These are phyloP conservation scores for Pseudococcus longispinus DNA, from an alignment of 2,888 invertebrate genomes.

Conservation along the genomic window DNA sequence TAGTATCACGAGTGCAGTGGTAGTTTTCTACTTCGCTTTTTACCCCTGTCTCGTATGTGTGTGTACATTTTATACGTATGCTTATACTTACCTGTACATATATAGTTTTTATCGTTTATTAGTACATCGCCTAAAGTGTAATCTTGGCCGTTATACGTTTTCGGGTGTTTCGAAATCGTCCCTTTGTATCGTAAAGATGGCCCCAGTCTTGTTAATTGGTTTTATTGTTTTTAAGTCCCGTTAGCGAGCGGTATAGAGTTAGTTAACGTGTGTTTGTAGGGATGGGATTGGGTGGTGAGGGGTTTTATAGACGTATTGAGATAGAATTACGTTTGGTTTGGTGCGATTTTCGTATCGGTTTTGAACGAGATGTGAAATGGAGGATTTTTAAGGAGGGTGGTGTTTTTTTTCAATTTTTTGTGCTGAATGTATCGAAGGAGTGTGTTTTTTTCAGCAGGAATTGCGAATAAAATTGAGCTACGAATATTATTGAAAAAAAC, in stretches of 20 bases:
- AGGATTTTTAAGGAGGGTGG: too few species aligned
- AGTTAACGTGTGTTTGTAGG: not conserved
- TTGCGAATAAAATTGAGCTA: too few species aligned
- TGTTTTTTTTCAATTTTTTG: too few species aligned
- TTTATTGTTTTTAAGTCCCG: conserved; percentile 9
- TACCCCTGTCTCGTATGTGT: not conserved
- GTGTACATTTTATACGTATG: not conserved
- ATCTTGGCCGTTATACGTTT: not conserved
- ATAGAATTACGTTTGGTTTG: too few species aligned
- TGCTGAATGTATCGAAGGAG: too few species aligned
- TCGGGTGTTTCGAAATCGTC: not conserved
- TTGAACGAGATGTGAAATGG: too few species aligned
- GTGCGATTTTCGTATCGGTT: too few species aligned
- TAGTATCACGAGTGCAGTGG: not conserved
- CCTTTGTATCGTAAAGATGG: not conserved
- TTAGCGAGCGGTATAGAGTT: not conserved
- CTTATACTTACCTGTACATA: not conserved
- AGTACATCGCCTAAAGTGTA: not conserved
- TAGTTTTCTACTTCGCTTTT: not conserved
- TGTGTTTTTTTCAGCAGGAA: too few species aligned
- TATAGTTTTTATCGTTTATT: not conserved
- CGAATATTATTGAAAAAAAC: too few species aligned
- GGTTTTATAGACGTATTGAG: not conserved
- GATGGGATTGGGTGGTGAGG: not conserved
- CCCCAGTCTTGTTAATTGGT: not conserved